phyloP scores from a whole-genome alignment of 2,797 vertebrate genomes.

The Tragopan temminckii region DNA sequence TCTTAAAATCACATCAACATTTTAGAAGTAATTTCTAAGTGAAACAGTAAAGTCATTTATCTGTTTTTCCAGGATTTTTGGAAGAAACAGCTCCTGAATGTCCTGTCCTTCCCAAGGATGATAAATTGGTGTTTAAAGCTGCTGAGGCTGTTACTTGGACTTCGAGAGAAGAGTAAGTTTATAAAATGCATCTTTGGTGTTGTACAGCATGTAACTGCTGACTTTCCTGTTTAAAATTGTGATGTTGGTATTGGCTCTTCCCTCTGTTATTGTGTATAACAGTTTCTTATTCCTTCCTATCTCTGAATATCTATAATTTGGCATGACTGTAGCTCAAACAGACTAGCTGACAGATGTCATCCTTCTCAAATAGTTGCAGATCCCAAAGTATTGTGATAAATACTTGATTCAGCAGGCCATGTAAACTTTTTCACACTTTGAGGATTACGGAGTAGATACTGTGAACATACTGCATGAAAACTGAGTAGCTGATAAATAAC shows the following conservation, averaged over 20 bases:
- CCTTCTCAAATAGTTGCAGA: background rate
- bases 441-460: background rate
- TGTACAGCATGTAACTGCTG: background rate
- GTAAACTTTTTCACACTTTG: background rate
- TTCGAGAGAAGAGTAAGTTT: conserved; percentile 56
- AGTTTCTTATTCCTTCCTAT: background rate
- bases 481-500: background rate
- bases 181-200: background rate
- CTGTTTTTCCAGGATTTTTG: conserved; percentile 31
- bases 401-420: background rate
- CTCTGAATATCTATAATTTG: background rate
- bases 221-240: background rate
- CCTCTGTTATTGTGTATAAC: background rate
- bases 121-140: conserved; percentile 52
- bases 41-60: background rate
- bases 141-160: background rate
- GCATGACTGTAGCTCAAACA: background rate
- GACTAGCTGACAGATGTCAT: background rate
- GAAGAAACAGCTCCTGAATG: conserved; percentile 75
- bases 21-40: background rate
- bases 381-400: background rate
- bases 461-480: background rate
- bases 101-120: conserved; percentile 72
- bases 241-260: background rate
- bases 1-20: background rate